Evolutionary conservation across 2,888 invertebrate genomes (phyloP).

Genomic region (Ferrisia virgata): DNA sequence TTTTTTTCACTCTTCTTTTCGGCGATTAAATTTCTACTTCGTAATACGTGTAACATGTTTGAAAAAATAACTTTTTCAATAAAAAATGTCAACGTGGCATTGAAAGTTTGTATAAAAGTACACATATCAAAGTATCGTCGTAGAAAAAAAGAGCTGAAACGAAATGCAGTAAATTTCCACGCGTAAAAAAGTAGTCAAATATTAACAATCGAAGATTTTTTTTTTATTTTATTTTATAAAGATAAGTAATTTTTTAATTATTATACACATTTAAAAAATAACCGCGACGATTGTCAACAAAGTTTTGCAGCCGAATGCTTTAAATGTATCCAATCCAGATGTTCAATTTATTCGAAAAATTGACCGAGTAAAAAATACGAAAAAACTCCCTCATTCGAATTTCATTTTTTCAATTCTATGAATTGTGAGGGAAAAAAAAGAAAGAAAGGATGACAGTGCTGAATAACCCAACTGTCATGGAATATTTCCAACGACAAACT

Average conservation of each 20-base stretch:
- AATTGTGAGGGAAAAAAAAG: too few relatives aligned
- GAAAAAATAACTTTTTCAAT: conserved; percentile 15
- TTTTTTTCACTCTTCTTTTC: too few relatives aligned
- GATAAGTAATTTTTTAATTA: too few relatives aligned
- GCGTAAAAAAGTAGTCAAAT: neutral
- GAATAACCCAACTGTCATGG: neutral
- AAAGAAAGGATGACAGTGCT: neutral
- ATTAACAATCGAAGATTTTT: neutral
- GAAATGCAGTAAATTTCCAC: neutral
- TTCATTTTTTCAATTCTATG: too few relatives aligned
- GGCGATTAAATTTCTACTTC: conserved; percentile 10
- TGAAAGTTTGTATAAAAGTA: neutral
- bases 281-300: too few relatives aligned
- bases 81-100: conserved; percentile 18
- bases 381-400: neutral
- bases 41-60: conserved; percentile 13
- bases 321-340: too few relatives aligned
- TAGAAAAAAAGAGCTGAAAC: neutral
- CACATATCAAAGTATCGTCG: neutral
- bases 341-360: too few relatives aligned
- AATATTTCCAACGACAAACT: neutral
- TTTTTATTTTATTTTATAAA: too few relatives aligned
- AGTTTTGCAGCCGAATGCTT: too few relatives aligned
- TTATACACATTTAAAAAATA: too few relatives aligned
- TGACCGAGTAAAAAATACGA: too few relatives aligned